Evolutionary conservation across 2,797 vertebrate species (phyloP).

Genomic region (Anisognathus igniventris): DNA sequence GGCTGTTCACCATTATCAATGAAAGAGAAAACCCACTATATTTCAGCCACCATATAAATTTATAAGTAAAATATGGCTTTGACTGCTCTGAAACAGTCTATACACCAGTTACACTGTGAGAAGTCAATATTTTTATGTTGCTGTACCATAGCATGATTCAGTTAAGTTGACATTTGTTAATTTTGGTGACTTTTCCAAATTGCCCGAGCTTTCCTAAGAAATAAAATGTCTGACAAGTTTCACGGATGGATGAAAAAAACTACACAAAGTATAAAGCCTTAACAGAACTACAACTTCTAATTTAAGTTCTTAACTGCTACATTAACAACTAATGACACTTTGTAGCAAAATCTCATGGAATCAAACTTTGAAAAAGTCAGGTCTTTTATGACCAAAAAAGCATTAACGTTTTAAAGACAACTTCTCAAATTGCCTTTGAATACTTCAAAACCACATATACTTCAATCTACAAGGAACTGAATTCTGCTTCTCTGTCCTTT

Average conservation of each 20-base stretch:
- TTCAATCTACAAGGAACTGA: not conserved
- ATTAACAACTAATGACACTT: not conserved
- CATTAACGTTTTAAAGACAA: not conserved
- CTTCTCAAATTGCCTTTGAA: not conserved
- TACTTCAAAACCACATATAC: not conserved
- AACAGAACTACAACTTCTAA: not conserved
- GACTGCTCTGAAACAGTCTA: not conserved
- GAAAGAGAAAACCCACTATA: not conserved
- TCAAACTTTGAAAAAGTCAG: not conserved
- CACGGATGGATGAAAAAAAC: rapidly evolving
- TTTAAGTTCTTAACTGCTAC: not conserved
- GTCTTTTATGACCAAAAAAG: not conserved
- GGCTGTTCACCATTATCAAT: not conserved
- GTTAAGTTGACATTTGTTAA: not conserved
- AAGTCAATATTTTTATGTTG: not conserved
- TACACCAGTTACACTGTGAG: rapidly evolving
- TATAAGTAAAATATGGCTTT: not conserved
- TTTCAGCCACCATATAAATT: not conserved
- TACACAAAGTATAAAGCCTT: not conserved
- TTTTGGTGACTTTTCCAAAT: not conserved
- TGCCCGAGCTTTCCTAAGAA: not conserved
- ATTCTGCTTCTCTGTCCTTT: not conserved
- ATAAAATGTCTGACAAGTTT: not conserved
- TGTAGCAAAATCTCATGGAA: rapidly evolving
- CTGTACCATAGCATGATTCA: rapidly evolving